These are phyloP conservation scores for Pangasianodon gigas DNA, from an alignment of 2,113 vertebrate genomes.

Conservation along the genomic window DNA sequence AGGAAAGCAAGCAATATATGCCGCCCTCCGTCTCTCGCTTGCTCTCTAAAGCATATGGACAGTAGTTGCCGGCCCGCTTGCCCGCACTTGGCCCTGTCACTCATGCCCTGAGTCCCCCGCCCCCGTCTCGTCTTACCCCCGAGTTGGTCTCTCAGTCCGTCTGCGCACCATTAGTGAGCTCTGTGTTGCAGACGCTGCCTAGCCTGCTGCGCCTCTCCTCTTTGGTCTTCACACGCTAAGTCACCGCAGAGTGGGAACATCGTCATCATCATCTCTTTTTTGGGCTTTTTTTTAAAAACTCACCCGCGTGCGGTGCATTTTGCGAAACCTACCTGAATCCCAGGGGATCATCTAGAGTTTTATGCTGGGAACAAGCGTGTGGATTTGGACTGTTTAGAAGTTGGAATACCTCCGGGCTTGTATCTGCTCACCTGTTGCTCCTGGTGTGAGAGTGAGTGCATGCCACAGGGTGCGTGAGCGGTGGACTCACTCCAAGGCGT, in stretches of 20 bases:
- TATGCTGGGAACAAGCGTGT: slow-evolving; percentile 63
- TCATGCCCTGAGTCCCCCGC: slow-evolving; percentile 67
- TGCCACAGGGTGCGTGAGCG: slow-evolving; percentile 52
- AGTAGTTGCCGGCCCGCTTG: slow-evolving; percentile 60
- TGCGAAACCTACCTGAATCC: slow-evolving; percentile 46
- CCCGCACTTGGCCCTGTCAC: slow-evolving; percentile 77
- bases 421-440: slow-evolving; percentile 57
- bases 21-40: slow-evolving; percentile 51
- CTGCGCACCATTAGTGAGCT: slow-evolving; percentile 70
- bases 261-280: slow-evolving; percentile 42
- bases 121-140: slow-evolving; percentile 74
- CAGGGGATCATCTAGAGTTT: slow-evolving; percentile 58
- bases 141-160: slow-evolving; percentile 73
- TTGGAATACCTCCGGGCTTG: slow-evolving; percentile 67
- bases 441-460: slow-evolving; percentile 47
- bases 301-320: slow-evolving; percentile 15
- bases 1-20: slow-evolving; percentile 57
- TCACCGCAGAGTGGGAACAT: slow-evolving; percentile 46
- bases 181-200: slow-evolving; percentile 67
- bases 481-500: slow-evolving; percentile 54
- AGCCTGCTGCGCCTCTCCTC: slow-evolving; percentile 64
- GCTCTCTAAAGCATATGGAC: slow-evolving; percentile 66
- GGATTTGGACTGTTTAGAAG: slow-evolving; percentile 51
- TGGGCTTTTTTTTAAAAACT: background rate
- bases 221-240: slow-evolving; percentile 59